Percentiles rank a stretch among this genome's conserved stretches.
These are phyloP conservation scores for Proales similis DNA, from an alignment of 1,140 invertebrate genomes.

Conservation along the genomic window DNA sequence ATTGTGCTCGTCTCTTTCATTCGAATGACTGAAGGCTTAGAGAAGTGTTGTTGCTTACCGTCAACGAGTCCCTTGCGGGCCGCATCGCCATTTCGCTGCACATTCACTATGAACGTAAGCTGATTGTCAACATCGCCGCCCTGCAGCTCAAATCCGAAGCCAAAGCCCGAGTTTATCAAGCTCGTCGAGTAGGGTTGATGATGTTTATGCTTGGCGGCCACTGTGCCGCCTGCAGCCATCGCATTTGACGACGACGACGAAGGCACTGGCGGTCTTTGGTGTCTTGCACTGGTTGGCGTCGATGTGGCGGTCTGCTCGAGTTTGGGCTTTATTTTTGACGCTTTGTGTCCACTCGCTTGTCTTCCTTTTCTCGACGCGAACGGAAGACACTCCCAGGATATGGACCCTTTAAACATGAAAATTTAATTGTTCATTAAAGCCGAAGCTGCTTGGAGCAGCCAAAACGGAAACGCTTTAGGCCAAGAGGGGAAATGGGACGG, in stretches of 20 bases:
- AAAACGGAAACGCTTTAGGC: no score
- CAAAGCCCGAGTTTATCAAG: conserved; percentile 19
- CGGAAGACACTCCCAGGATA: conserved; percentile 30
- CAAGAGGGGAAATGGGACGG: no score
- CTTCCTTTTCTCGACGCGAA: conserved; percentile 25
- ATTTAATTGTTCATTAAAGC: no score
- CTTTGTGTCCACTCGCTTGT: conserved; percentile 3
- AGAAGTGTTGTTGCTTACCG: conserved; percentile 5
- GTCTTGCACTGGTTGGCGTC: neutral
- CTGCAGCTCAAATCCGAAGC: conserved; percentile 30
- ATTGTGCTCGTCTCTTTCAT: no score
- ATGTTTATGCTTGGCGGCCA: neutral
- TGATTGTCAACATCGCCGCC: conserved; percentile 30
- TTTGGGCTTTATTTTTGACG: conserved; percentile 2
- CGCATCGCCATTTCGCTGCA: conserved; percentile 31
- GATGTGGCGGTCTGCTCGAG: neutral
- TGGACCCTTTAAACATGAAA: conserved; percentile 14
- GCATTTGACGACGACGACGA: neutral
- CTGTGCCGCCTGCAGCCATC: neutral
- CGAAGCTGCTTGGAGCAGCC: no score
- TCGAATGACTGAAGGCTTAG: no score
- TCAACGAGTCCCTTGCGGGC: conserved; percentile 18
- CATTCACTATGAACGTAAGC: conserved; percentile 27
- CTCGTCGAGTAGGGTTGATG: neutral
- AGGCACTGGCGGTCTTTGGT: neutral